Evolutionary conservation across 1,140 invertebrate species (phyloP).

Genomic region (Aphelinus certus): DNA sequence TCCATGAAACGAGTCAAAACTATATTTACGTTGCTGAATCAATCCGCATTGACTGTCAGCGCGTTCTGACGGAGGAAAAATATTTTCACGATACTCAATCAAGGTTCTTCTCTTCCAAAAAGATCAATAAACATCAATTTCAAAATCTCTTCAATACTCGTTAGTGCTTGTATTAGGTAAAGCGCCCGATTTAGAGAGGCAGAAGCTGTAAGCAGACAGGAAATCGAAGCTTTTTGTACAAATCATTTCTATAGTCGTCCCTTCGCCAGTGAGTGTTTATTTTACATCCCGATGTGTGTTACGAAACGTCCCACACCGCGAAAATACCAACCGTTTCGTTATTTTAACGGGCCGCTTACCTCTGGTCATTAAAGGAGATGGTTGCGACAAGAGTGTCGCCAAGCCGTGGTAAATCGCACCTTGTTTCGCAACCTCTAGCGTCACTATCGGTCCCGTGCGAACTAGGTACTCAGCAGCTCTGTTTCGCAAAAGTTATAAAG

Average conservation of each 20-base stretch:
- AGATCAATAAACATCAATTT: no score
- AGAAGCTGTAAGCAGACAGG: constrained; percentile 26
- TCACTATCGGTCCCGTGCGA: constrained; percentile 91
- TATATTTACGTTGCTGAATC: no score
- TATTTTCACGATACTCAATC: no score
- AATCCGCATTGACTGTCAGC: no score
- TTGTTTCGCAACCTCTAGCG: constrained; percentile 95
- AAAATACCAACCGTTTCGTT: neutral
- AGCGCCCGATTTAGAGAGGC: neutral
- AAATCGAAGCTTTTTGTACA: constrained; percentile 11
- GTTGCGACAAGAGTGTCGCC: constrained; percentile 91
- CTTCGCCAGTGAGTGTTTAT: neutral
- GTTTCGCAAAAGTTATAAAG: constrained; percentile 10
- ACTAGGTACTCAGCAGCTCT: constrained; percentile 96
- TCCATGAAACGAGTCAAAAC: no score
- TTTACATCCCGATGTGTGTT: neutral
- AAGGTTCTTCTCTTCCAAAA: no score
- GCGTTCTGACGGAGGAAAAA: no score
- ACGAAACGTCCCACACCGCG: no score
- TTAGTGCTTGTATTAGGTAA: neutral
- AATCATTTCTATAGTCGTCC: constrained; percentile 4
- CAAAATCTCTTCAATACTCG: no score
- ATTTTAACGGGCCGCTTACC: constrained; percentile 66
- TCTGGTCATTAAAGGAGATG: constrained; percentile 84
- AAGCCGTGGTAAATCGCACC: constrained; percentile 97